These are phyloP conservation scores for Sclerodermus sp. DNA, from an alignment of 2,888 invertebrate species.

Conservation along the genomic window DNA sequence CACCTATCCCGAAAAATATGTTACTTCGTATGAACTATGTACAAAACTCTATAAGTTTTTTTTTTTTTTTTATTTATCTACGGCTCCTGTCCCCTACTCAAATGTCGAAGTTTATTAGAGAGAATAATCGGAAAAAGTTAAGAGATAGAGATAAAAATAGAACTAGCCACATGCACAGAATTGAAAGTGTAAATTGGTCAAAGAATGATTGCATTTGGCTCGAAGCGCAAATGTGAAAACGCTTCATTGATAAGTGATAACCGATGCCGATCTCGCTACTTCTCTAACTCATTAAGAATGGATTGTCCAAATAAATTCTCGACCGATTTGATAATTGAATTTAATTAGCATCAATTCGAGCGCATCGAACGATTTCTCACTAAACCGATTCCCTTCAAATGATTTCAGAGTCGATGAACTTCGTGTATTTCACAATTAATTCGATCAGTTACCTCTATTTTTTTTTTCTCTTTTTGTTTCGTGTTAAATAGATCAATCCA, in stretches of 20 bases:
- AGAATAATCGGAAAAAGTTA: conserved; percentile 6
- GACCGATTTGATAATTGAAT: too few species aligned
- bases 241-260: conserved; percentile 17
- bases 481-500: too few species aligned
- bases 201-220: conserved; percentile 35
- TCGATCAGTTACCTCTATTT: too few species aligned
- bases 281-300: too few species aligned
- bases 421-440: too few species aligned
- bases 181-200: conserved; percentile 43
- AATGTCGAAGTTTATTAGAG: conserved; percentile 16
- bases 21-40: conserved; percentile 19
- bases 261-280: conserved; percentile 3
- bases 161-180: conserved; percentile 16
- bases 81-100: conserved; percentile 5
- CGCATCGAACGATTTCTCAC: too few species aligned
- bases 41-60: conserved; percentile 20
- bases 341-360: too few species aligned
- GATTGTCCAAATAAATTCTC: too few species aligned
- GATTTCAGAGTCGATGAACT: too few species aligned
- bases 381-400: too few species aligned
- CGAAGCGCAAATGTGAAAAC: conserved; percentile 12
- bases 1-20: conserved; percentile 9
- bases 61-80: neutral
- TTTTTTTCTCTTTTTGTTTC: too few species aligned
- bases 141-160: conserved; percentile 10